Evolutionary conservation across 1,140 invertebrate genomes (phyloP).

Genomic region (Camponotus floridanus): DNA sequence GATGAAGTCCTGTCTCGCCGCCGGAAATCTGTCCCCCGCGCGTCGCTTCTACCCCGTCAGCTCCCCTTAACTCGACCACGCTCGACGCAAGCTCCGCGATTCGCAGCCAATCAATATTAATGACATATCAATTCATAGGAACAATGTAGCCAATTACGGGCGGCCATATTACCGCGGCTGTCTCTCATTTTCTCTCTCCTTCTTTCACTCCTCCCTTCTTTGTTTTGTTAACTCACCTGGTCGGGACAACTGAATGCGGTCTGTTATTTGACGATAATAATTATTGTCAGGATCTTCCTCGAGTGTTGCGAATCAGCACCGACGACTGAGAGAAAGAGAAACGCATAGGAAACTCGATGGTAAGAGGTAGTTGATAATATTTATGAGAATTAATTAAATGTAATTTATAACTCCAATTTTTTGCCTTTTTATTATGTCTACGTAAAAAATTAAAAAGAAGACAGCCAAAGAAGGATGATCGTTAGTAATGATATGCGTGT

Average conservation of each 20-base stretch:
- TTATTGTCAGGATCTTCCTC: conserved; percentile 49
- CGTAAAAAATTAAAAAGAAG: neutral
- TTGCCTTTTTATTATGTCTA: neutral
- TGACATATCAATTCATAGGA: conserved; percentile 83
- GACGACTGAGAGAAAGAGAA: conserved; percentile 1
- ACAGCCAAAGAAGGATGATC: neutral
- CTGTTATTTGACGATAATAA: conserved; percentile 66
- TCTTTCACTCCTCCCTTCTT: conserved; percentile 31
- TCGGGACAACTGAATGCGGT: conserved; percentile 60
- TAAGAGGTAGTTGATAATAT: conserved; percentile 20
- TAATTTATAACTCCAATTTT: conserved; percentile 19
- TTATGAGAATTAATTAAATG: conserved; percentile 27
- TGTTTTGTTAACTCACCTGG: conserved; percentile 61
- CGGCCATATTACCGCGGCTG: conserved; percentile 70
- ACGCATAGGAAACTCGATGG: neutral
- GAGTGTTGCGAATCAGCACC: neutral
- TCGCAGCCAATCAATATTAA: conserved; percentile 82
- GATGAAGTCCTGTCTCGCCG: conserved; percentile 36
- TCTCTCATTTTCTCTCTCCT: neutral
- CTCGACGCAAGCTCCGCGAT: conserved; percentile 70
- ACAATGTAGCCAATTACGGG: conserved; percentile 80
- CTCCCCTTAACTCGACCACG: conserved; percentile 51
- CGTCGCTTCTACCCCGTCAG: neutral
- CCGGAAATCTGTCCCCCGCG: conserved; percentile 31
- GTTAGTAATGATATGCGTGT: neutral